phyloP scores from a whole-genome alignment of 2,113 vertebrate species.

The Ciconia boyciana region DNA sequence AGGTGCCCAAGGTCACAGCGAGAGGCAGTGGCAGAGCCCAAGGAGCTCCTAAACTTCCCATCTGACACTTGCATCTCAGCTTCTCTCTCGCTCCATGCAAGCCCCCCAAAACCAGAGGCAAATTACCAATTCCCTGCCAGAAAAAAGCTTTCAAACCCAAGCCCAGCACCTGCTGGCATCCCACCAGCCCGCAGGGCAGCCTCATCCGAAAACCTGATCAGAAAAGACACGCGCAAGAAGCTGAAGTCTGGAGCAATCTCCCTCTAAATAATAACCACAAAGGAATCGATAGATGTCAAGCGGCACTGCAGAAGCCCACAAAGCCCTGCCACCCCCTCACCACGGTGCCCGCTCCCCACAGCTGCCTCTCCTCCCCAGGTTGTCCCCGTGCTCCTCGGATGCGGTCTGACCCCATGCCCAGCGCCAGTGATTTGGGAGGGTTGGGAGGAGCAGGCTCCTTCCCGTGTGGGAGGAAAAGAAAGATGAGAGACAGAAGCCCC shows the following conservation, averaged over 20 bases:
- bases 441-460: background rate
- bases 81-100: background rate
- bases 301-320: background rate
- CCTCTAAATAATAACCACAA: background rate
- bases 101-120: rapidly evolving
- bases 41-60: background rate
- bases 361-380: background rate
- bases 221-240: background rate
- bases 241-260: background rate
- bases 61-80: background rate
- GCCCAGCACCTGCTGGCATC: background rate
- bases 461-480: background rate
- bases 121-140: background rate
- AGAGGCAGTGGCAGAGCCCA: background rate
- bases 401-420: background rate
- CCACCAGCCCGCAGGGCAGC: background rate
- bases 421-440: background rate
- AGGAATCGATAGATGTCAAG: background rate
- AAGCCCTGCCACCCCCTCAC: background rate
- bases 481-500: background rate
- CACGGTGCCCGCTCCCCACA: rapidly evolving
- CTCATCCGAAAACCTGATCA: background rate
- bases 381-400: rapidly evolving
- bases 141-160: background rate
- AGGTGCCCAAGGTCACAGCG: background rate